Percentiles rank a stretch among this genome's conserved stretches.
phyloP scores from a whole-genome alignment of 1,140 invertebrate species.

The Drosophila sucinea region DNA sequence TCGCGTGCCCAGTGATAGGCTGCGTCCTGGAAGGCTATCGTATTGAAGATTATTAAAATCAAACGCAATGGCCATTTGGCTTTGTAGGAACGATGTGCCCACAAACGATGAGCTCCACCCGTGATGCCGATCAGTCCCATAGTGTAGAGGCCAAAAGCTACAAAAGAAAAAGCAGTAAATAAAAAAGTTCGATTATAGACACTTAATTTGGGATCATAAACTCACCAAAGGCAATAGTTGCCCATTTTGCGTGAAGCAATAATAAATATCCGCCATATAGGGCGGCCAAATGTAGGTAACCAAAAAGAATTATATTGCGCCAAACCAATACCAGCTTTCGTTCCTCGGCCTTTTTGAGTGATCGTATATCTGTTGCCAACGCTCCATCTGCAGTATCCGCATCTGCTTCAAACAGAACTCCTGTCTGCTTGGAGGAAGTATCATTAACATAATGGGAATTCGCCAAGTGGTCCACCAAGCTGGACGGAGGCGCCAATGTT shows the following conservation, averaged over 20 bases:
- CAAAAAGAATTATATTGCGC: conserved; percentile 95
- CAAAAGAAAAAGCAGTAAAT: neutral
- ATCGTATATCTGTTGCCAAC: conserved; percentile 76
- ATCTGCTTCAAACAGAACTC: conserved; percentile 87
- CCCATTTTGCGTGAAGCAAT: conserved; percentile 90
- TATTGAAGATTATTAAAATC: conserved; percentile 91
- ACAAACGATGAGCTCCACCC: conserved; percentile 95
- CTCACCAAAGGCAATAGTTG: conserved; percentile 89
- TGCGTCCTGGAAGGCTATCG: conserved; percentile 94
- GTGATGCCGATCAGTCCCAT: conserved; percentile 92
- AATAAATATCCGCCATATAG: conserved; percentile 93
- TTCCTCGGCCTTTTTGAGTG: conserved; percentile 72
- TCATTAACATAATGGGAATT: neutral
- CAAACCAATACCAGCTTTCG: conserved; percentile 90
- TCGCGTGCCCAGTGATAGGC: conserved; percentile 96
- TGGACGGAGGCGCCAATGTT: conserved; percentile 17
- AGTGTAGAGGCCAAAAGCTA: conserved; percentile 84
- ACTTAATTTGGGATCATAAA: conserved; percentile 39
- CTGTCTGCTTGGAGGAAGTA: conserved; percentile 74
- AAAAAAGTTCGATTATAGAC: neutral
- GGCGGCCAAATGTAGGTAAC: conserved; percentile 93
- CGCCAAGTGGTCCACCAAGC: neutral
- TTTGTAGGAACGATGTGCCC: conserved; percentile 97
- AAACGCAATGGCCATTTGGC: conserved; percentile 93
- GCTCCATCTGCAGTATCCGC: conserved; percentile 84